Percentiles rank a stretch among this genome's conserved stretches.
phyloP scores from a whole-genome alignment of 2,113 vertebrate genomes.

The Myocastor coypus region DNA sequence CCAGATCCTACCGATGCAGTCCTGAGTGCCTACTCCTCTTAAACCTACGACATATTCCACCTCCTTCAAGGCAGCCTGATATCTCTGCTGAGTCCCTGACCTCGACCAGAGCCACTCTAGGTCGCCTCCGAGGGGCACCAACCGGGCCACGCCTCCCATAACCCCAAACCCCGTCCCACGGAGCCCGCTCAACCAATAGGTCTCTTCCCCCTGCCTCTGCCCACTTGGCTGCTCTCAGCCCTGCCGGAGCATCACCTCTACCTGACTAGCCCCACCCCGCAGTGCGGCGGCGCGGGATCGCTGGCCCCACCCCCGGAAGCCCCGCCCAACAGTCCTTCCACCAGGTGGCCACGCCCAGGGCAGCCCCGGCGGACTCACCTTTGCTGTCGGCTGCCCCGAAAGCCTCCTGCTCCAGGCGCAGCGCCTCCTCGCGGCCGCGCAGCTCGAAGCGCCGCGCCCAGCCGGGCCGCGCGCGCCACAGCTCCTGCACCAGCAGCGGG shows the following conservation, averaged over 20 bases:
- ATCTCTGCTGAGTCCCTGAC: too few relatives aligned
- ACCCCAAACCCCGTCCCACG: neutral
- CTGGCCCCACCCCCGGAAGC: neutral
- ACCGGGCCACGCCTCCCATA: neutral
- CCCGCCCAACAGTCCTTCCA: too few relatives aligned
- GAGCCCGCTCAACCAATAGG: neutral
- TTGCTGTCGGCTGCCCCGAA: conserved; percentile 84
- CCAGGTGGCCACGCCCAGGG: neutral
- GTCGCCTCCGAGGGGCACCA: neutral
- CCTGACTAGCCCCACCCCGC: neutral
- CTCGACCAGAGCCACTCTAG: neutral
- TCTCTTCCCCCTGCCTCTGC: neutral
- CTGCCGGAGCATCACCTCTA: too few relatives aligned
- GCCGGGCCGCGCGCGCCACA: conserved; percentile 95
- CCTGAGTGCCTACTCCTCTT: neutral
- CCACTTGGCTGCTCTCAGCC: neutral
- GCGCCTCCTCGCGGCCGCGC: conserved; percentile 91
- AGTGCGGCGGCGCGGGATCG: rapidly evolving
- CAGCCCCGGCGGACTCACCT: conserved; percentile 50
- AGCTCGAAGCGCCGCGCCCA: conserved; percentile 95
- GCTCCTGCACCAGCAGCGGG: conserved; percentile 93
- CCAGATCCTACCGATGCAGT: too few relatives aligned
- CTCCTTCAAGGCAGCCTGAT: neutral
- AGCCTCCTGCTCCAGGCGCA: conserved; percentile 85
- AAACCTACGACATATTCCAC: neutral